A percentile compares a stretch with the other conserved stretches of the same genome.
These are phyloP conservation scores for Gallinago nigripennis DNA, from an alignment of 2,797 vertebrate species.

Conservation along the genomic window DNA sequence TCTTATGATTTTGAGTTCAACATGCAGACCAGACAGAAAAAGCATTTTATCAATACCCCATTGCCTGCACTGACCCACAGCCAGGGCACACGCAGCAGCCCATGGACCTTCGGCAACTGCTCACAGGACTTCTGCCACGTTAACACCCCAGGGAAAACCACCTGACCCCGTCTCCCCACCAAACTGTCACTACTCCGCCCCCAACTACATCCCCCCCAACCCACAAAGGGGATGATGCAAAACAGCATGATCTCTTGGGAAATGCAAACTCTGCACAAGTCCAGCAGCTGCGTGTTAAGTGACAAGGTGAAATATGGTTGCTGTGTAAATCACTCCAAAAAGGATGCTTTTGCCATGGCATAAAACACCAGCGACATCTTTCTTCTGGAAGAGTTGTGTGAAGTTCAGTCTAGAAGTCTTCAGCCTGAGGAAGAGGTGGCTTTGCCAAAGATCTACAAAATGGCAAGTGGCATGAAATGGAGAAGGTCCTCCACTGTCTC, in stretches of 20 bases:
- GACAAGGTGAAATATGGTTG: not conserved
- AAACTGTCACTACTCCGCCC: not conserved
- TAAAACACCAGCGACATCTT: not conserved
- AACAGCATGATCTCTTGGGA: not conserved
- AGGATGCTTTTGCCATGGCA: not conserved
- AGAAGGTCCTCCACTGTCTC: not conserved
- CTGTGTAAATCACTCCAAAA: fast-evolving
- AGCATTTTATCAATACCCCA: fast-evolving
- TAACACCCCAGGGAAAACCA: not conserved
- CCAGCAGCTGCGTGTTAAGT: not conserved
- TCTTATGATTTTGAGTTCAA: not conserved
- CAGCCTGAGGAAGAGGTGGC: not conserved
- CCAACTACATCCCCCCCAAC: not conserved
- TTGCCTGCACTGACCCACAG: fast-evolving
- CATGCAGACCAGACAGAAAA: fast-evolving
- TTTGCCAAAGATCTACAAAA: not conserved
- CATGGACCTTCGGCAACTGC: fast-evolving
- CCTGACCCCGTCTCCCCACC: fast-evolving
- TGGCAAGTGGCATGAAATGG: not conserved
- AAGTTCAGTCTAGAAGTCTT: not conserved
- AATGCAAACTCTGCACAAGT: not conserved
- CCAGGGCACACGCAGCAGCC: fast-evolving
- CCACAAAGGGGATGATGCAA: not conserved
- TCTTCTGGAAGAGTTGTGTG: not conserved
- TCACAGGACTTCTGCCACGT: fast-evolving